These are phyloP conservation scores for Xenotilapia leptura DNA, from an alignment of 2,113 vertebrate genomes.

Conservation along the genomic window DNA sequence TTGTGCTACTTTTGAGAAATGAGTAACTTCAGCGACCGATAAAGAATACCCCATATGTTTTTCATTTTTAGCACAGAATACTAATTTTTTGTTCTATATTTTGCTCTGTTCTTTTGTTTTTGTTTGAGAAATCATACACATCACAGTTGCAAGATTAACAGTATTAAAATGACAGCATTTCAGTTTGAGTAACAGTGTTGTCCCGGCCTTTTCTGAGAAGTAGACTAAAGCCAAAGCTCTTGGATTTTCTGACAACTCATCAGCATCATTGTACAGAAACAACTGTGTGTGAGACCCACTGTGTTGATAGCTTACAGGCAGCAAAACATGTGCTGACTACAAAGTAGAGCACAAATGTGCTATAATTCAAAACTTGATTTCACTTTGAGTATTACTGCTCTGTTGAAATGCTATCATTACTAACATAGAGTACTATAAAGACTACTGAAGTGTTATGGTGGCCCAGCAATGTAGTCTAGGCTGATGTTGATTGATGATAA, in stretches of 20 bases:
- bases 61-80: not conserved
- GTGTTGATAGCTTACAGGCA: not conserved
- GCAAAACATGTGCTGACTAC: not conserved
- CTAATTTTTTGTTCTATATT: not conserved
- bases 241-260: not conserved
- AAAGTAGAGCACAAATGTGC: not conserved
- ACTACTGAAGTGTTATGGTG: not conserved
- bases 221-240: not conserved
- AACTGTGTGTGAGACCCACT: not conserved
- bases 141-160: not conserved
- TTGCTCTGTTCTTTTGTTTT: not conserved
- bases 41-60: not conserved
- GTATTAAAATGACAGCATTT: not conserved
- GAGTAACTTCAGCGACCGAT: not conserved
- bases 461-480: not conserved
- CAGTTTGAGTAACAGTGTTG: slow-evolving; percentile 14
- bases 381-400: slow-evolving; percentile 3
- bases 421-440: not conserved
- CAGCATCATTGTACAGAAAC: not conserved
- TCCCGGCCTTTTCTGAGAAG: slow-evolving; percentile 29
- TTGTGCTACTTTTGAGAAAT: not conserved
- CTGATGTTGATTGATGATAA: not conserved
- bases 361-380: slow-evolving; percentile 6
- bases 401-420: not conserved
- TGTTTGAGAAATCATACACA: not conserved